A percentile compares a stretch with the other conserved stretches of the same genome.
Conservation (phyloP, 53 echinoderm and acorn worm species). For the Actinopyga echinites region DNA sequence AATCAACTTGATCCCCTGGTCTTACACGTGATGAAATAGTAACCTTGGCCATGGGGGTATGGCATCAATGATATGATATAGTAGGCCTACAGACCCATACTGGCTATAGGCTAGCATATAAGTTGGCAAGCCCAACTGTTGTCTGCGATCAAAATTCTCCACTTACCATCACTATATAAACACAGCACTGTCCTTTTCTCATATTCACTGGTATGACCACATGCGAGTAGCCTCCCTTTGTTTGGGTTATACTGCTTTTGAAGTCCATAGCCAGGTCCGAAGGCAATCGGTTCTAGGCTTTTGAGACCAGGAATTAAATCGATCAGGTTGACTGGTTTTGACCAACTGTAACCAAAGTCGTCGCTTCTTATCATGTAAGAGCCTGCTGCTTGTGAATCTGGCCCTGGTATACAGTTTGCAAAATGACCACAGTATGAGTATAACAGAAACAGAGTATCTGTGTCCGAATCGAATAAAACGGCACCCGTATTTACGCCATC, state of each 20-base stretch:
- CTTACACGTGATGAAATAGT: too few relatives aligned
- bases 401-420: conserved; percentile 13
- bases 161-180: conserved; percentile 66
- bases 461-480: conserved; percentile 49
- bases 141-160: too few relatives aligned
- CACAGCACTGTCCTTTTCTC: conserved; percentile 38
- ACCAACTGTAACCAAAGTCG: conserved; percentile 65
- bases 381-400: conserved; percentile 31
- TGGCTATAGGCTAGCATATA: too few relatives aligned
- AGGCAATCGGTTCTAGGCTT: conserved; percentile 12
- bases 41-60: too few relatives aligned
- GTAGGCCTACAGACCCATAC: too few relatives aligned
- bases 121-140: too few relatives aligned
- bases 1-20: too few relatives aligned
- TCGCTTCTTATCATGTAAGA: conserved; percentile 47
- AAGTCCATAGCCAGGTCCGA: conserved; percentile 68
- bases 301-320: conserved; percentile 39
- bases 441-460: conserved; percentile 39
- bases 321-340: conserved; percentile 41
- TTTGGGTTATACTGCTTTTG: conserved; percentile 55
- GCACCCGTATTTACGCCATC: conserved; percentile 60
- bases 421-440: conserved; percentile 60
- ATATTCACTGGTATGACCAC: conserved; percentile 51
- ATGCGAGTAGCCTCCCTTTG: conserved; percentile 61
- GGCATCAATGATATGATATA: too few relatives aligned